Evolutionary conservation across 2,888 invertebrate species (phyloP).

Genomic region (Anthophora plumipes): DNA sequence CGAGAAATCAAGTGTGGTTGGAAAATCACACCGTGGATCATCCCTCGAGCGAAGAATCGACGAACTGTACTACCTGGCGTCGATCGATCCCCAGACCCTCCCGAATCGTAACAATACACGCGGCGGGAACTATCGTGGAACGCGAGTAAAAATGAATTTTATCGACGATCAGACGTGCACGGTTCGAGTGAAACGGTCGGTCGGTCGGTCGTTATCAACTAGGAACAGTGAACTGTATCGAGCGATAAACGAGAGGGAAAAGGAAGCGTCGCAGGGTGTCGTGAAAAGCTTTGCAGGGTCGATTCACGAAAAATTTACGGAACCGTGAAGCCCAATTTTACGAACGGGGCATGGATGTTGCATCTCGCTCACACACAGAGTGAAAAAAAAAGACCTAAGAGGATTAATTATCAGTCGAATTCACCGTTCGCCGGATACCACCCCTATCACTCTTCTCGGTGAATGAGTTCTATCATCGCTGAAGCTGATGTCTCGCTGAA

Average conservation of each 20-base stretch:
- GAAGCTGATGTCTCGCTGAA: not conserved
- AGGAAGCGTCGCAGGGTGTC: constrained; percentile 33
- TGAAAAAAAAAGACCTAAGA: not conserved
- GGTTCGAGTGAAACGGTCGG: constrained; percentile 19
- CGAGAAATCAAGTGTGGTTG: too few species aligned
- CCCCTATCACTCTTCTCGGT: not conserved
- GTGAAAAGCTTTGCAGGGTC: too few species aligned
- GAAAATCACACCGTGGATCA: too few species aligned
- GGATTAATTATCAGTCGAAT: constrained; percentile 48
- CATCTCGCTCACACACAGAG: not conserved
- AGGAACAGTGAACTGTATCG: constrained; percentile 51
- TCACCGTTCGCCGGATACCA: constrained; percentile 1
- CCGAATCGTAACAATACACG: constrained; percentile 32
- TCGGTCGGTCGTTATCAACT: constrained; percentile 44
- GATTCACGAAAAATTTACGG: constrained; percentile 1
- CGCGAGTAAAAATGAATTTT: constrained; percentile 51
- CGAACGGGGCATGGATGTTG: not conserved
- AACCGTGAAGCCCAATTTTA: constrained; percentile 22
- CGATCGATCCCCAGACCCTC: constrained; percentile 39
- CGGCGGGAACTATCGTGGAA: constrained; percentile 30
- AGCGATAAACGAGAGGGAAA: constrained; percentile 37
- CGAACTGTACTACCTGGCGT: not conserved
- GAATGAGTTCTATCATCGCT: not conserved
- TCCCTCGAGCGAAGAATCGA: constrained; percentile 14
- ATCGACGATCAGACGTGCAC: constrained; percentile 35